Percentiles rank a stretch among this genome's conserved stretches.
Conservation (phyloP, 2,888 invertebrate species). For the Lithophane socia region DNA sequence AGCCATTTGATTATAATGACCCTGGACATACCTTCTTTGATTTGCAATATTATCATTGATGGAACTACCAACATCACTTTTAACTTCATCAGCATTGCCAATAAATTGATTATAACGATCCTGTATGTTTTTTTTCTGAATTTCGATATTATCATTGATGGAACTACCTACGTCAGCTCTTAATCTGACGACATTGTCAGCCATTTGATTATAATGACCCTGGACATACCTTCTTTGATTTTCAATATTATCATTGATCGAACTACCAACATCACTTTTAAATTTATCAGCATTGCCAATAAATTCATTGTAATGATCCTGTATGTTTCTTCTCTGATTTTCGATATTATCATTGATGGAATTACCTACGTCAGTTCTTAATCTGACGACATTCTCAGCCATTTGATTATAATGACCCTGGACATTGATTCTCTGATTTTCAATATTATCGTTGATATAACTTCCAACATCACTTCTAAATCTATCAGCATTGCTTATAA, state of each 20-base stretch:
- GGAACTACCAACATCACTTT: background rate
- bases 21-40: constrained; percentile 10
- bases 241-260: background rate
- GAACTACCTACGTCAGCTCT: background rate
- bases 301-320: constrained; percentile 6
- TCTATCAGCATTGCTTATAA: background rate
- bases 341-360: background rate
- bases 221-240: constrained; percentile 12
- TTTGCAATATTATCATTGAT: background rate
- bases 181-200: too few species aligned
- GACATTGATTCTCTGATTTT: background rate
- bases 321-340: background rate
- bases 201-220: background rate
- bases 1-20: background rate
- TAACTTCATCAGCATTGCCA: background rate
- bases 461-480: background rate
- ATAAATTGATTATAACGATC: constrained; percentile 2
- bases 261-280: background rate
- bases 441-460: background rate
- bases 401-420: constrained; percentile 5
- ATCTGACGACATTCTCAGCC: background rate
- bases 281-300: background rate
- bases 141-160: background rate
- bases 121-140: constrained; percentile 5
- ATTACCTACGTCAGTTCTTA: background rate